A percentile compares a stretch with the other conserved stretches of the same genome.
Conservation (phyloP, 1,140 invertebrate species). For the Sesamia nonagrioides region DNA sequence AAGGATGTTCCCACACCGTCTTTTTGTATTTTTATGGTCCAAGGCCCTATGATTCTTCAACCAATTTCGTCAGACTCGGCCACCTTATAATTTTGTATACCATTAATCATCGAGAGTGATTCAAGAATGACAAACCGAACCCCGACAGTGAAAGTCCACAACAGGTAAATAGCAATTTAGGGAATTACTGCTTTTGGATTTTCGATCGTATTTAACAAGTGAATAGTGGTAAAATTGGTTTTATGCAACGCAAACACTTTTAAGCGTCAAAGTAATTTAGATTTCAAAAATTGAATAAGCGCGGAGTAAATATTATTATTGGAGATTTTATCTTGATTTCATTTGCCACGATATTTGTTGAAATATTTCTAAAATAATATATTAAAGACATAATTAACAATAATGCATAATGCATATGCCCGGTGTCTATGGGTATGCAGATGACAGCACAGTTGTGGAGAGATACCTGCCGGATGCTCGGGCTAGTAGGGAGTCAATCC, state of each 20-base stretch:
- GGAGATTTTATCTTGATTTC: not conserved
- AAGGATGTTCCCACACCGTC: conserved; percentile 64
- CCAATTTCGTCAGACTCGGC: conserved; percentile 58
- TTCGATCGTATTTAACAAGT: not conserved
- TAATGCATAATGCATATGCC: too few relatives aligned
- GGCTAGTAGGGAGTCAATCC: too few relatives aligned
- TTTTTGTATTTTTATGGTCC: conserved; percentile 53
- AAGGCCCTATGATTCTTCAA: conserved; percentile 55
- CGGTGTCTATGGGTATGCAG: too few relatives aligned
- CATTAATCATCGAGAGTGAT: conserved; percentile 63
- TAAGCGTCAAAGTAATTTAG: not conserved
- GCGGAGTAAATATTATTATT: conserved; percentile 27
- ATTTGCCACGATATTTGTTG: not conserved
- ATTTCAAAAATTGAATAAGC: conserved; percentile 13
- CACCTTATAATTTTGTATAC: conserved; percentile 63
- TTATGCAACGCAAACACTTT: too few relatives aligned
- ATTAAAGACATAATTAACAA: not conserved
- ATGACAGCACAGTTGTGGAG: too few relatives aligned
- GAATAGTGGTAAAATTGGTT: not conserved
- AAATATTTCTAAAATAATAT: not conserved
- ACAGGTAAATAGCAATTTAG: conserved; percentile 47
- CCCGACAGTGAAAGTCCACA: conserved; percentile 58
- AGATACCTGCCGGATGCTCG: too few relatives aligned
- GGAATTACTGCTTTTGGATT: conserved; percentile 2
- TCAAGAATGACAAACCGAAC: conserved; percentile 61